Percentiles rank a stretch among this genome's conserved stretches.
Evolutionary conservation across 2,113 vertebrate genomes (phyloP).

Genomic region (Trinectes maculatus): DNA sequence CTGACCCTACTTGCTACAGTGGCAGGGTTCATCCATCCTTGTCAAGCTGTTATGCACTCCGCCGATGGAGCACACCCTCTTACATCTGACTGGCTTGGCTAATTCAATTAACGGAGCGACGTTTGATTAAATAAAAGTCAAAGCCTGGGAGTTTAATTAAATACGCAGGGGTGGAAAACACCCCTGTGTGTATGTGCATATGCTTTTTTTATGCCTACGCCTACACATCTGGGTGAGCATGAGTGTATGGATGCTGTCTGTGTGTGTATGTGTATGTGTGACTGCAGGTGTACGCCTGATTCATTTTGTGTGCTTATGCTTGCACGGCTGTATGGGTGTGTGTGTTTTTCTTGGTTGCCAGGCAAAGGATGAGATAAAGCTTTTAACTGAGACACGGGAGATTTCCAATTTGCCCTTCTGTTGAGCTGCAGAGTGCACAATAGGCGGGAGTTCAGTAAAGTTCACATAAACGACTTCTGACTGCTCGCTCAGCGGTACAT

Average conservation of each 20-base stretch:
- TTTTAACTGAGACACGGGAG: slow-evolving; percentile 69
- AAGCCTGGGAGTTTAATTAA: slow-evolving; percentile 59
- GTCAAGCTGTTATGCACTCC: slow-evolving; percentile 21
- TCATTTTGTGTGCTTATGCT: slow-evolving; percentile 48
- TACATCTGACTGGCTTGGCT: slow-evolving; percentile 45
- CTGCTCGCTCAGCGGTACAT: slow-evolving; percentile 46
- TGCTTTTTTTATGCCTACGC: slow-evolving; percentile 12
- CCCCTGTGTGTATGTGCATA: not conserved
- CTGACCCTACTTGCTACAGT: slow-evolving; percentile 7
- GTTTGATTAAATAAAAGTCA: slow-evolving; percentile 65
- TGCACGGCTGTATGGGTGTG: slow-evolving; percentile 50
- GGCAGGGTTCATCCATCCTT: slow-evolving; percentile 35
- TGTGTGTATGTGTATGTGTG: not conserved
- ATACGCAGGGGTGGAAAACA: slow-evolving; percentile 29
- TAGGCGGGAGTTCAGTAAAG: slow-evolving; percentile 63
- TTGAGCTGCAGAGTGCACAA: slow-evolving; percentile 66
- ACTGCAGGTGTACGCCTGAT: slow-evolving; percentile 53
- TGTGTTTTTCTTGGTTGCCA: slow-evolving; percentile 73
- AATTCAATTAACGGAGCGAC: slow-evolving; percentile 59
- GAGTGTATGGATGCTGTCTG: slow-evolving; percentile 7
- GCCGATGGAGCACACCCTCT: slow-evolving; percentile 22
- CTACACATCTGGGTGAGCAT: slow-evolving; percentile 38
- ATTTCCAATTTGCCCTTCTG: slow-evolving; percentile 58
- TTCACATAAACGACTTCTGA: slow-evolving; percentile 63
- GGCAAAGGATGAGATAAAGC: slow-evolving; percentile 74